Conservation (phyloP, 2,888 invertebrate species). For the Rhyacophila evoluta region DNA sequence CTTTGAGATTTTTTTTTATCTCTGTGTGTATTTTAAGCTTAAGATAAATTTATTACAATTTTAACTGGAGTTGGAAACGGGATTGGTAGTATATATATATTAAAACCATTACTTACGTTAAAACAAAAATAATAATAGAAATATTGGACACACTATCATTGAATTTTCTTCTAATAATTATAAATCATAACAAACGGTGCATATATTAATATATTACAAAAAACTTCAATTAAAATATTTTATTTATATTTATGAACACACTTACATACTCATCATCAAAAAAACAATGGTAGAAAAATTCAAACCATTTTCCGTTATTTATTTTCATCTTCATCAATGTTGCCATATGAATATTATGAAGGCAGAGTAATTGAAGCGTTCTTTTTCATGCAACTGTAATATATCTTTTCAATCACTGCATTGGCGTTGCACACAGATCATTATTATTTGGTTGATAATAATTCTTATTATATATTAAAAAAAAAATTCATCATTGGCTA, state of each 20-base stretch:
- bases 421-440: neutral
- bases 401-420: neutral
- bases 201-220: slow-evolving; percentile 19
- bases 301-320: neutral
- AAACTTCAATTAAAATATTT: neutral
- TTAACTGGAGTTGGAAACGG: slow-evolving; percentile 18
- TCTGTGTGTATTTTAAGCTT: too few species aligned
- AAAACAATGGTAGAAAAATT: slow-evolving; percentile 4
- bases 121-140: neutral
- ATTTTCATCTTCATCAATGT: neutral
- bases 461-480: neutral
- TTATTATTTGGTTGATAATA: neutral
- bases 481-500: neutral
- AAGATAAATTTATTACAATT: neutral
- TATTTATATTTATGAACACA: slow-evolving; percentile 13
- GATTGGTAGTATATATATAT: slow-evolving; percentile 12
- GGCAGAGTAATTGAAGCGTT: neutral
- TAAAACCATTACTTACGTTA: neutral
- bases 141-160: slow-evolving; percentile 10
- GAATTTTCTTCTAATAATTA: slow-evolving; percentile 5
- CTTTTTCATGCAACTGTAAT: neutral
- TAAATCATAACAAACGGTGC: slow-evolving; percentile 24
- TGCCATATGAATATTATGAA: neutral
- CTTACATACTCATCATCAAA: neutral
- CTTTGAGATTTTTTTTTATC: too few species aligned